Evolutionary conservation across 2,888 invertebrate species (phyloP).

Genomic region (Nephrotoma appendiculata): DNA sequence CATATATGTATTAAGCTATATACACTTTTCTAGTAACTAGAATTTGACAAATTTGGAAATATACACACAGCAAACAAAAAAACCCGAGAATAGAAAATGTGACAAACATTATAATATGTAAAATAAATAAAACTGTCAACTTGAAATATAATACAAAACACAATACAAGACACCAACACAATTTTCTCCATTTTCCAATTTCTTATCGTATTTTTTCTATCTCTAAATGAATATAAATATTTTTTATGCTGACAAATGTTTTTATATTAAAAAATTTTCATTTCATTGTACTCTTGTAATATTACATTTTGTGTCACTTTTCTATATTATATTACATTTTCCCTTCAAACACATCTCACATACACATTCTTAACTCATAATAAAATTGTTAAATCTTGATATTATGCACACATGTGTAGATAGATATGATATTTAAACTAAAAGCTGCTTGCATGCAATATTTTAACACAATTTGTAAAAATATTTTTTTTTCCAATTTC

Average conservation of each 20-base stretch:
- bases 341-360: background rate
- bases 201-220: background rate
- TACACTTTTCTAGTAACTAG: background rate
- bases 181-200: background rate
- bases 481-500: background rate
- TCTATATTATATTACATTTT: background rate
- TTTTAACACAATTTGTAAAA: background rate
- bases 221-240: background rate
- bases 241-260: background rate
- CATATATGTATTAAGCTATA: background rate
- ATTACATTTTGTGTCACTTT: background rate
- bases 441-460: background rate
- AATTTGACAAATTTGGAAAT: background rate
- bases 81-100: background rate
- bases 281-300: background rate
- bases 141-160: background rate
- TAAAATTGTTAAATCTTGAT: background rate
- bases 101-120: background rate
- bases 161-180: background rate
- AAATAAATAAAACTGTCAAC: background rate
- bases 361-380: background rate
- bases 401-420: background rate
- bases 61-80: background rate
- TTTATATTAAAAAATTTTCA: background rate
- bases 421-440: background rate